Evolutionary conservation across 1,140 invertebrate genomes (phyloP).

Genomic region (Drosophila simulans): DNA sequence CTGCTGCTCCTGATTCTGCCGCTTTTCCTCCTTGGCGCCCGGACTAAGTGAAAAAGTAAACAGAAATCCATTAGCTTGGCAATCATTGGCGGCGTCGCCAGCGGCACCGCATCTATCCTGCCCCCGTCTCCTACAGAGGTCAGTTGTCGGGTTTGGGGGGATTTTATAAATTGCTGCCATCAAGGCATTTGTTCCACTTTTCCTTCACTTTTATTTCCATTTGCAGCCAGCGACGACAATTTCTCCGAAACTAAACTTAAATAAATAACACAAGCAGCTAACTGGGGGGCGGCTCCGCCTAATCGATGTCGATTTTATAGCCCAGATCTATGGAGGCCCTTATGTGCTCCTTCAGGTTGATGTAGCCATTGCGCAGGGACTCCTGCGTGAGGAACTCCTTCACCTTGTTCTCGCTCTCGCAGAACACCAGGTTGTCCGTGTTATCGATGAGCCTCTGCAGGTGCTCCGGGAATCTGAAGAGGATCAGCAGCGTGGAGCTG

Average conservation of each 20-base stretch:
- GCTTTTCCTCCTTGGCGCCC: slow-evolving; percentile 33
- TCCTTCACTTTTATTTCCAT: slow-evolving; percentile 50
- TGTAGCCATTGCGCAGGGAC: slow-evolving; percentile 74
- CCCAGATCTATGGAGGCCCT: slow-evolving; percentile 83
- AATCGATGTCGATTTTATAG: slow-evolving; percentile 77
- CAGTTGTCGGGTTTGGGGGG: slow-evolving; percentile 36
- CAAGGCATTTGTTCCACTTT: slow-evolving; percentile 73
- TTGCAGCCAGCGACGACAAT: slow-evolving; percentile 41
- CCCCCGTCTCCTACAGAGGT: slow-evolving; percentile 33
- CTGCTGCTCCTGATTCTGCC: slow-evolving; percentile 15
- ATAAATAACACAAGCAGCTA: slow-evolving; percentile 66
- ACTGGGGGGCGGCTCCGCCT: slow-evolving; percentile 34
- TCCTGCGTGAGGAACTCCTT: slow-evolving; percentile 79
- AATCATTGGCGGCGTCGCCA: slow-evolving; percentile 81
- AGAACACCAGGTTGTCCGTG: slow-evolving; percentile 76
- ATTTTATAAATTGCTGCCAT: slow-evolving; percentile 80
- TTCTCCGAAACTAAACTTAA: slow-evolving; percentile 47
- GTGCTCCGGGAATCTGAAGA: slow-evolving; percentile 63
- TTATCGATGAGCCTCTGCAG: slow-evolving; percentile 72
- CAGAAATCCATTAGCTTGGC: slow-evolving; percentile 84
- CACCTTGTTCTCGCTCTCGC: slow-evolving; percentile 66
- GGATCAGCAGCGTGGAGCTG: slow-evolving; percentile 61
- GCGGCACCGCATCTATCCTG: slow-evolving; percentile 41
- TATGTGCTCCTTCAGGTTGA: slow-evolving; percentile 78
- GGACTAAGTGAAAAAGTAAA: slow-evolving; percentile 83